Percentiles rank a stretch among this genome's conserved stretches.
Evolutionary conservation across 2,888 invertebrate species (phyloP).

Genomic region (Antitype chi): DNA sequence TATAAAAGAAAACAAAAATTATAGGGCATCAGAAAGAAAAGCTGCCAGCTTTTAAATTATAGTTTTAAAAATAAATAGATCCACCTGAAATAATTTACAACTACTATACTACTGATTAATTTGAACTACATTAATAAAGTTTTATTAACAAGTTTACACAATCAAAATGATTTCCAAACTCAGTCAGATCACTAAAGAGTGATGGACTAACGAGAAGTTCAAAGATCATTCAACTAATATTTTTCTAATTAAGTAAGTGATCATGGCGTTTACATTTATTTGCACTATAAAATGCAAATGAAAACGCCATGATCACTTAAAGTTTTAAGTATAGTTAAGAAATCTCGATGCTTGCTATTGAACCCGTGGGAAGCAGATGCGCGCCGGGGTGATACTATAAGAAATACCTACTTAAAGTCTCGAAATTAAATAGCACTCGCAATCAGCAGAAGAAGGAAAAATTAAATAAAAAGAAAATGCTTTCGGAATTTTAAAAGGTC

Average conservation of each 20-base stretch:
- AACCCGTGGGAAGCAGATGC: not conserved
- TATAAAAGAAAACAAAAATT: no score
- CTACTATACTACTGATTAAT: no score
- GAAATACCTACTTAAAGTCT: not conserved
- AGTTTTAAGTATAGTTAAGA: not conserved
- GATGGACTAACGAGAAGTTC: slow-evolving; percentile 2
- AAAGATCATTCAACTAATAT: slow-evolving; percentile 32
- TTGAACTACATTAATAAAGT: no score
- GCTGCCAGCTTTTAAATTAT: no score
- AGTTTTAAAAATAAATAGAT: no score
- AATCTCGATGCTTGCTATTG: not conserved
- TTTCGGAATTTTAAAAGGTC: slow-evolving; percentile 19
- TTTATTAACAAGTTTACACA: no score
- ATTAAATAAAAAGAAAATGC: not conserved
- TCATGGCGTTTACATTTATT: no score
- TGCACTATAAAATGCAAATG: no score
- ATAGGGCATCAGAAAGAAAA: no score
- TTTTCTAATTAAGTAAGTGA: slow-evolving; percentile 37
- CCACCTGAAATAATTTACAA: no score
- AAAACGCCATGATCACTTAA: no score
- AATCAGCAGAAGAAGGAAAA: not conserved
- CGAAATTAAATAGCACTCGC: slow-evolving; percentile 3
- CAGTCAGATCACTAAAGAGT: not conserved
- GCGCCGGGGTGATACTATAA: not conserved
- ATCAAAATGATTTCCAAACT: not conserved